phyloP scores from a whole-genome alignment of 2,113 vertebrate genomes.

The Bufo gargarizans region DNA sequence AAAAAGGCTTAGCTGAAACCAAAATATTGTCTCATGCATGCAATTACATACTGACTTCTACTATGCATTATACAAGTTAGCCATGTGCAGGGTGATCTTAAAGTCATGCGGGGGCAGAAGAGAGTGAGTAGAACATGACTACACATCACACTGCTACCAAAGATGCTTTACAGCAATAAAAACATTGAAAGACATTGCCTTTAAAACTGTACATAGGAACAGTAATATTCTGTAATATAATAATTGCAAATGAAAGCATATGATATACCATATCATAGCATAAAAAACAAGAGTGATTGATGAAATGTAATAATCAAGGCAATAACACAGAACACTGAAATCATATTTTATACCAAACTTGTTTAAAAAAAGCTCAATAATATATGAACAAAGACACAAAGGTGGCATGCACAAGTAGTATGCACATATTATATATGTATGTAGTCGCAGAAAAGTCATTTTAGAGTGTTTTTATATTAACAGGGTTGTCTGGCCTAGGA shows the following conservation, averaged over 20 bases:
- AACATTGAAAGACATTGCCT: no score
- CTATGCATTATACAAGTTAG: no score
- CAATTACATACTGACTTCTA: no score
- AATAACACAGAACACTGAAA: slow-evolving; percentile 31
- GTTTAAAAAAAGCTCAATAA: slow-evolving; percentile 7
- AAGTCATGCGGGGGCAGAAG: no score
- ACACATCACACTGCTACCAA: not conserved
- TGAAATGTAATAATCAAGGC: slow-evolving; percentile 23
- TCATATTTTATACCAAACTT: not conserved
- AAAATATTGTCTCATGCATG: no score
- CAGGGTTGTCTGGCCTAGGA: no score
- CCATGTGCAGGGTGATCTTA: no score
- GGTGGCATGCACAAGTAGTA: not conserved
- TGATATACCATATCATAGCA: slow-evolving; percentile 14
- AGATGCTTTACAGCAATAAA: not conserved
- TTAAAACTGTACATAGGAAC: not conserved
- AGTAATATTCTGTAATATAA: not conserved
- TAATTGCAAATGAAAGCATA: slow-evolving; percentile 6
- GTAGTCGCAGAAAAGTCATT: not conserved
- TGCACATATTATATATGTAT: not conserved
- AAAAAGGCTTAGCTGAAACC: no score
- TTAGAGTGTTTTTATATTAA: not conserved
- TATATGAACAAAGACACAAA: not conserved
- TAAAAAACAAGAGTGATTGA: slow-evolving; percentile 24
- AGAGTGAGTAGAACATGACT: no score